Conservation (phyloP, 2,797 vertebrate species). For the Rhinogobio ventralis region DNA sequence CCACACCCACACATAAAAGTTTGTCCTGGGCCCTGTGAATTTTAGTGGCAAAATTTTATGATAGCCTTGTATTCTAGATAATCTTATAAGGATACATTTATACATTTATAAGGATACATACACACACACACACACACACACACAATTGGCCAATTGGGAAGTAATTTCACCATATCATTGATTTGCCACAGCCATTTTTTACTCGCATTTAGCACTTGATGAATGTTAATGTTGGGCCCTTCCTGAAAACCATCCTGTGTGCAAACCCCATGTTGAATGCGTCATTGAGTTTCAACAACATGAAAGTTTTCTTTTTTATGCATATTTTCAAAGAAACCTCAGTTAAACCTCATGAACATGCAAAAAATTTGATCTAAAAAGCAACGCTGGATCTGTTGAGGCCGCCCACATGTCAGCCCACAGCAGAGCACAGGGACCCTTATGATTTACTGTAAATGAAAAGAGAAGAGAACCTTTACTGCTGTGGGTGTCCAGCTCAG, state of each 20-base stretch:
- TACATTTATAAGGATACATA: not conserved
- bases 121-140: not conserved
- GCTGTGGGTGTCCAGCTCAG: slow-evolving; percentile 72
- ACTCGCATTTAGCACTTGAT: not conserved
- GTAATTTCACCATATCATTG: not conserved
- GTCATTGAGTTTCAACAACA: not conserved
- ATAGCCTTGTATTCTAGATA: slow-evolving; percentile 13
- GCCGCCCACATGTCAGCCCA: not conserved
- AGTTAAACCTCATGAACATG: not conserved
- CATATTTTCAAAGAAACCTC: not conserved
- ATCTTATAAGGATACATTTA: not conserved
- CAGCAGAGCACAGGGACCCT: not conserved
- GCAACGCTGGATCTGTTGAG: not conserved
- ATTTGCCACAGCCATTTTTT: not conserved
- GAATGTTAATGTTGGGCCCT: not conserved
- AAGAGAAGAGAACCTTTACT: slow-evolving; percentile 63
- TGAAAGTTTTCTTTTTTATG: not conserved
- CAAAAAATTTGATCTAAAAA: not conserved
- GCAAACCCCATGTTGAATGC: not conserved
- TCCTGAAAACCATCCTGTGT: not conserved
- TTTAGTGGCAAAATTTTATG: slow-evolving; percentile 13
- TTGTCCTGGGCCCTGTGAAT: slow-evolving; percentile 5
- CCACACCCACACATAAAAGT: slow-evolving; percentile 21
- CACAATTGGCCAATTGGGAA: not conserved
- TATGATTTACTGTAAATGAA: not conserved